A percentile compares a stretch with the other conserved stretches of the same genome.
Evolutionary conservation across 1,140 invertebrate species (phyloP).

Genomic region (Gyrodactylus bullatarudis): DNA sequence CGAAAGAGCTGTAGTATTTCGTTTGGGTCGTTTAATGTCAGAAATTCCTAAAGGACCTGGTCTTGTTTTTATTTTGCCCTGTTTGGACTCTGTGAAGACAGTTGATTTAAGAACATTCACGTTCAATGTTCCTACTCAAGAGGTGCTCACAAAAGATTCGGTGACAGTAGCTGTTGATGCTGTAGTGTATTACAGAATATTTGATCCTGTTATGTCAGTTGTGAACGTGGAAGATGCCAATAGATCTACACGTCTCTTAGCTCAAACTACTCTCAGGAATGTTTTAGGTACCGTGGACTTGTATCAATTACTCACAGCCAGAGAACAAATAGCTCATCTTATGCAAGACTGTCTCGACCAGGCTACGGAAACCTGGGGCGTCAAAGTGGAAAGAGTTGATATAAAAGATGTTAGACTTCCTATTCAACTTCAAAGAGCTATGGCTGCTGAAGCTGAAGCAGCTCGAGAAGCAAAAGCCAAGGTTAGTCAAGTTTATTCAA

Average conservation of each 20-base stretch:
- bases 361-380: slow-evolving; percentile 62
- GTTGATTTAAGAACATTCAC: slow-evolving; percentile 44
- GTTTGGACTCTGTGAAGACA: slow-evolving; percentile 53
- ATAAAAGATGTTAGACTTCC: slow-evolving; percentile 13
- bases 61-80: slow-evolving; percentile 49
- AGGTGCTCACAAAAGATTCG: slow-evolving; percentile 60
- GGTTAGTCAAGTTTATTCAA: slow-evolving; percentile 7
- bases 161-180: slow-evolving; percentile 68
- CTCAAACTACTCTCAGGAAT: slow-evolving; percentile 32
- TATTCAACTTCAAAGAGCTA: slow-evolving; percentile 13
- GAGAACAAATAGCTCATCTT: slow-evolving; percentile 1
- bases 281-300: slow-evolving; percentile 26
- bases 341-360: slow-evolving; percentile 28
- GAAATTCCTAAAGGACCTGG: slow-evolving; percentile 43
- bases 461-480: slow-evolving; percentile 14
- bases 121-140: slow-evolving; percentile 70
- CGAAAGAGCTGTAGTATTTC: slow-evolving; percentile 22
- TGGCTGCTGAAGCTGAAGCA: slow-evolving; percentile 14
- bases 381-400: slow-evolving; percentile 54
- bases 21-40: slow-evolving; percentile 22
- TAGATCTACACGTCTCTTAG: slow-evolving; percentile 22
- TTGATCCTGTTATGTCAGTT: slow-evolving; percentile 71
- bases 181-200: slow-evolving; percentile 52
- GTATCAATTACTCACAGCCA: background rate
- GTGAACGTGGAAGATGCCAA: slow-evolving; percentile 85